Conservation (phyloP, 2,113 vertebrate genomes). For the Mastomys natalensis region DNA sequence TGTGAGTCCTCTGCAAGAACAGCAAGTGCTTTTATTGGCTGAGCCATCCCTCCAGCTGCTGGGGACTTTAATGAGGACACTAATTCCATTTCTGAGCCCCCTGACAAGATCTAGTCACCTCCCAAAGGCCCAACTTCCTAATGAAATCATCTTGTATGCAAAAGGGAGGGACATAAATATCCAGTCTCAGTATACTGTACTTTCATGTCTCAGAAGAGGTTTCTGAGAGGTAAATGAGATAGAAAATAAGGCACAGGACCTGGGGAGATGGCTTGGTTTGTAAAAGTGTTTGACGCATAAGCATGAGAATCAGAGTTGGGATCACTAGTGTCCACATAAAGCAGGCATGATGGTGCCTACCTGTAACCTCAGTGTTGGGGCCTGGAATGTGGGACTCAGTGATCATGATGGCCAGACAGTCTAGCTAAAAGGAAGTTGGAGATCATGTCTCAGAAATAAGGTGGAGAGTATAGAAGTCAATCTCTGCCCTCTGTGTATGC, state of each 20-base stretch:
- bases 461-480: background rate
- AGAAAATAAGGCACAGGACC: background rate
- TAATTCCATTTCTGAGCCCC: background rate
- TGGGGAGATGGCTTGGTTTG: background rate
- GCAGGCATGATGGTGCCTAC: background rate
- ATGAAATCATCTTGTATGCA: background rate
- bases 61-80: background rate
- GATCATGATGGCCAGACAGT: background rate
- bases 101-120: background rate
- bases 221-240: background rate
- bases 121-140: background rate
- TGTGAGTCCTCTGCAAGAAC: background rate
- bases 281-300: no score
- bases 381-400: no score
- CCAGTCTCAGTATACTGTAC: background rate
- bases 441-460: background rate
- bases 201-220: background rate
- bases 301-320: background rate
- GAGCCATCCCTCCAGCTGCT: background rate
- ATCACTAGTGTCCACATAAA: no score
- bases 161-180: background rate
- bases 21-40: background rate
- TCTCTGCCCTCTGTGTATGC: background rate
- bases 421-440: no score
- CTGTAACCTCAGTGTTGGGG: background rate